A percentile compares a stretch with the other conserved stretches of the same genome.
phyloP scores from a whole-genome alignment of 2,888 invertebrate genomes.

The Steromphala cineraria region DNA sequence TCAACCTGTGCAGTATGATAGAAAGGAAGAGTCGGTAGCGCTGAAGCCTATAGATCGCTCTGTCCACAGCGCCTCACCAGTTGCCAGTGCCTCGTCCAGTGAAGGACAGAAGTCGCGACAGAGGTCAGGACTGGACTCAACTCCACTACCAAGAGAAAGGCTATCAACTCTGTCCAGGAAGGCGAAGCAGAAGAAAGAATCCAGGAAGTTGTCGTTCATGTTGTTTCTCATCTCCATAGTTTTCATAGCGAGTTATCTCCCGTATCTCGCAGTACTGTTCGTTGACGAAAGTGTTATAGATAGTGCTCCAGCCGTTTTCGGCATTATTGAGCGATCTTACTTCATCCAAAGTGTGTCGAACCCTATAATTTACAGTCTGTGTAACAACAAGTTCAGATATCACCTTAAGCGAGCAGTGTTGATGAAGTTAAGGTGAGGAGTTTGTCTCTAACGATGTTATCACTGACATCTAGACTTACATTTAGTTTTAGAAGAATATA shows the following conservation, averaged over 20 bases:
- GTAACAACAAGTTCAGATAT: constrained; percentile 42
- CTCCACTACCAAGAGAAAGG: neutral
- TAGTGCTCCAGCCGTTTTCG: constrained; percentile 36
- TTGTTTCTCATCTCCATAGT: constrained; percentile 50
- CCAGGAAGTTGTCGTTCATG: constrained; percentile 49
- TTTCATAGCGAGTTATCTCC: constrained; percentile 50
- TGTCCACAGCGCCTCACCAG: neutral
- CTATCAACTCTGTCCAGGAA: constrained; percentile 23
- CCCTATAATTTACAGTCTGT: constrained; percentile 46
- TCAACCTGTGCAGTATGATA: no score
- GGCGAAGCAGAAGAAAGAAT: constrained; percentile 18
- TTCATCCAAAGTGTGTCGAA: constrained; percentile 46
- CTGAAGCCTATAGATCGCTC: no score
- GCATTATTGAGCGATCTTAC: constrained; percentile 46
- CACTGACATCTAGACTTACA: no score
- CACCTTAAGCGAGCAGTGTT: neutral
- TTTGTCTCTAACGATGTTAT: no score
- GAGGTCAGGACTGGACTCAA: neutral
- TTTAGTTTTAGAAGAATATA: no score
- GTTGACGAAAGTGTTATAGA: constrained; percentile 37
- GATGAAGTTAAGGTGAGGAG: no score
- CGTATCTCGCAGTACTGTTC: constrained; percentile 45
- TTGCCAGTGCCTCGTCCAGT: neutral
- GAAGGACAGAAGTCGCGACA: neutral
- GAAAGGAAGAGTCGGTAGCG: no score